phyloP scores from a whole-genome alignment of 2,797 vertebrate genomes.

The Acanthis flammea region DNA sequence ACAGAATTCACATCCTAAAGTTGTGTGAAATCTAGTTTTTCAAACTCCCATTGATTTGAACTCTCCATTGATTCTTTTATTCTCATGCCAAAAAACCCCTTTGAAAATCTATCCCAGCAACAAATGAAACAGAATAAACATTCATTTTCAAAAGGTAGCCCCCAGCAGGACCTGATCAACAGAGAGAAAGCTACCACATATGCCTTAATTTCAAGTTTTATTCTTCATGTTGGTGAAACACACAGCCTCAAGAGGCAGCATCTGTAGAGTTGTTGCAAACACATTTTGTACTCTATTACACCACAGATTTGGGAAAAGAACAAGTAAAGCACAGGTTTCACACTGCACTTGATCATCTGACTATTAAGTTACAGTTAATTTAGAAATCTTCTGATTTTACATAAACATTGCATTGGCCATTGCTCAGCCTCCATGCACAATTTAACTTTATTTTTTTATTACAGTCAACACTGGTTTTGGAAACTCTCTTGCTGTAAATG shows the following conservation, averaged over 20 bases:
- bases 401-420: not conserved
- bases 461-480: not conserved
- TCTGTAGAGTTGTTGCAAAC: constrained; percentile 47
- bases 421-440: constrained; percentile 56
- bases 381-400: constrained; percentile 32
- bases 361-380: constrained; percentile 46
- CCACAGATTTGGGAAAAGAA: constrained; percentile 40
- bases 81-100: not conserved
- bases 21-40: not conserved
- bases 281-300: constrained; percentile 58
- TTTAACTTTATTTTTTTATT: not conserved
- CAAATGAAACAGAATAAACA: not conserved
- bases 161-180: not conserved
- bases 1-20: not conserved
- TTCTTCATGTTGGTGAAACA: constrained; percentile 64
- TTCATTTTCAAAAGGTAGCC: not conserved
- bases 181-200: not conserved
- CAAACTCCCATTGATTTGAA: not conserved
- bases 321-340: constrained; percentile 67
- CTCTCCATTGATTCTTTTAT: not conserved
- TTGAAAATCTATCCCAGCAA: not conserved
- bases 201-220: constrained; percentile 53
- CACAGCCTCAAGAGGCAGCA: constrained; percentile 31
- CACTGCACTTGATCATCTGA: constrained; percentile 47
- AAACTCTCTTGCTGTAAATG: constrained; percentile 38